phyloP scores from a whole-genome alignment of 37 sponge, comb jelly and placozoan species.

The Spongia lamella region DNA sequence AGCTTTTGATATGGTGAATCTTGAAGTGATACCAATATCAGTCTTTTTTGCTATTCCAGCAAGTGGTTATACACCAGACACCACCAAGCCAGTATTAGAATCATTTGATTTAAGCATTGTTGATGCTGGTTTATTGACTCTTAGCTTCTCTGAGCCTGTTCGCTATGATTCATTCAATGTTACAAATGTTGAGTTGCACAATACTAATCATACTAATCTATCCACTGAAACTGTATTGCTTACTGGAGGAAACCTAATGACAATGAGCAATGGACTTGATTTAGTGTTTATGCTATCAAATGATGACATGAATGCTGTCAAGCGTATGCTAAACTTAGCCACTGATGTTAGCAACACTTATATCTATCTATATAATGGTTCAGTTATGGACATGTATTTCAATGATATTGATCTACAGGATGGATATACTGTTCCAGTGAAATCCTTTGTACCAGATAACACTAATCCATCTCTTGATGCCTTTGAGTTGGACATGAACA shows the following conservation, averaged over 20 bases:
- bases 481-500: constrained; percentile 72
- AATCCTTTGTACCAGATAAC: constrained; percentile 32
- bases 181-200: constrained; percentile 67
- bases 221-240: constrained; percentile 31
- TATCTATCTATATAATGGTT: constrained; percentile 59
- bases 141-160: constrained; percentile 76
- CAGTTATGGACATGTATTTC: constrained; percentile 62
- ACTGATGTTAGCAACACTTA: constrained; percentile 61
- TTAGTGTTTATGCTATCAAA: constrained; percentile 28
- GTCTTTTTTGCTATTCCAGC: constrained; percentile 21
- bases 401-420: constrained; percentile 43
- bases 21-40: not conserved
- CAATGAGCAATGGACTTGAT: constrained; percentile 17
- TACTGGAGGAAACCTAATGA: constrained; percentile 10
- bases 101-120: constrained; percentile 53
- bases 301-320: constrained; percentile 61
- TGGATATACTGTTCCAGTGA: constrained; percentile 66
- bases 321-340: constrained; percentile 53
- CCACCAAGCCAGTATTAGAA: constrained; percentile 47
- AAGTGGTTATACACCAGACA: constrained; percentile 56
- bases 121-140: constrained; percentile 27
- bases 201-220: constrained; percentile 34
- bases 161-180: constrained; percentile 28
- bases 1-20: not conserved
- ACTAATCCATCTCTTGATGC: constrained; percentile 62